Evolutionary conservation across 2,797 vertebrate species (phyloP).

Genomic region (Platalea minor): DNA sequence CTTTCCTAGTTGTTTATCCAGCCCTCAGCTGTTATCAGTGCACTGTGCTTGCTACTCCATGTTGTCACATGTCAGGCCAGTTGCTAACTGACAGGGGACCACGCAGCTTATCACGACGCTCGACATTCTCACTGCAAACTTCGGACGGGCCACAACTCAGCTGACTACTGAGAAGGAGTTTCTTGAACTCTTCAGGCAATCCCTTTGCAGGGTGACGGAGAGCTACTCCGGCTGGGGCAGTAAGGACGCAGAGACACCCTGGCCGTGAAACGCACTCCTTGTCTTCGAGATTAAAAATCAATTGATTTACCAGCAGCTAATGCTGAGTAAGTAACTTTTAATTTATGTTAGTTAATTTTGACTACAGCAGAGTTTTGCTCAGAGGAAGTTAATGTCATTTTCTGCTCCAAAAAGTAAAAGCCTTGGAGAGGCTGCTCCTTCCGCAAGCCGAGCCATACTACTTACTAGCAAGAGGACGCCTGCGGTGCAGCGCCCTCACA

Average conservation of each 20-base stretch:
- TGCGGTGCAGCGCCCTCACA: not conserved
- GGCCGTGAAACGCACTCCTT: not conserved
- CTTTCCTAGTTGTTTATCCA: not conserved
- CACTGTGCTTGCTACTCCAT: too few relatives aligned
- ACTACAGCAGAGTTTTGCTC: not conserved
- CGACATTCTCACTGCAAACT: not conserved
- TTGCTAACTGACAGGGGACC: not conserved
- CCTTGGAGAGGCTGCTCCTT: not conserved
- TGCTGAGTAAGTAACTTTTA: not conserved
- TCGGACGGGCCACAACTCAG: not conserved
- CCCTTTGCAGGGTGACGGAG: not conserved
- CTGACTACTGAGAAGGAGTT: not conserved
- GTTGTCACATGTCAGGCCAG: fast-evolving
- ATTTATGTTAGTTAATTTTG: not conserved
- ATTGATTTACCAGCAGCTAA: not conserved
- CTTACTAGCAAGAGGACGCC: not conserved
- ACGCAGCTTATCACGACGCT: not conserved
- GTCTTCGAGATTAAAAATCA: not conserved
- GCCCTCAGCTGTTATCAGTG: not conserved
- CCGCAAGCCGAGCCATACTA: not conserved
- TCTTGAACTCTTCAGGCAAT: not conserved
- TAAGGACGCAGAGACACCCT: not conserved
- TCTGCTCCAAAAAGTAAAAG: not conserved
- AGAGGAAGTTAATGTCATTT: not conserved
- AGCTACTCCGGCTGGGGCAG: not conserved